Conservation (phyloP, 92 coral and sea anemone species). For the Parazoanthus swiftii region DNA sequence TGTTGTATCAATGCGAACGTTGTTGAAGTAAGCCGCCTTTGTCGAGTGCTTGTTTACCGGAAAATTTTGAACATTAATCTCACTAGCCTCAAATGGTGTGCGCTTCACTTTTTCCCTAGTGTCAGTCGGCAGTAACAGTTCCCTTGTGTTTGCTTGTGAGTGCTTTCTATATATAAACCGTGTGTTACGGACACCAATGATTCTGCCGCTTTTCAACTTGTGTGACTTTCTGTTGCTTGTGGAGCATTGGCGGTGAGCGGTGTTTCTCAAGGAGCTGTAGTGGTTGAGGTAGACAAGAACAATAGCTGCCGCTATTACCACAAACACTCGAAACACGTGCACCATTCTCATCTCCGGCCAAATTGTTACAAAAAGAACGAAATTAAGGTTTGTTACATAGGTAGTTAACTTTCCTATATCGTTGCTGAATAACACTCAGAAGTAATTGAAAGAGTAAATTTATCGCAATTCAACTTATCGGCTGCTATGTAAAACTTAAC, state of each 20-base stretch:
- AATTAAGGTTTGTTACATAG: too few species aligned
- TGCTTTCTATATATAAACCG: background rate
- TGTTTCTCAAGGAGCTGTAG: conserved; percentile 10
- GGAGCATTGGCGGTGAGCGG: background rate
- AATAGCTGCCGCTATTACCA: conserved; percentile 4
- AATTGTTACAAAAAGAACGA: too few species aligned
- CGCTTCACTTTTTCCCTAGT: conserved; percentile 1
- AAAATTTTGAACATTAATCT: background rate
- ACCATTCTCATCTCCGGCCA: background rate
- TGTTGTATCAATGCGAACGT: background rate
- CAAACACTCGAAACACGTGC: conserved; percentile 17
- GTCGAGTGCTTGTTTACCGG: background rate
- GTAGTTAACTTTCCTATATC: too few species aligned
- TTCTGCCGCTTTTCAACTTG: background rate
- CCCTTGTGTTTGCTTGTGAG: background rate
- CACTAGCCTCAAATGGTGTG: background rate
- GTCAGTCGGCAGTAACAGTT: background rate
- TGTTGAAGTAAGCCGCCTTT: background rate
- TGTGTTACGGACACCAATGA: background rate
- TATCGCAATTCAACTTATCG: too few species aligned
- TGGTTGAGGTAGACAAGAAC: conserved; percentile 16
- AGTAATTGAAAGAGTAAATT: too few species aligned
- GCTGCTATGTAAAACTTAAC: too few species aligned
- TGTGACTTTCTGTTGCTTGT: background rate
- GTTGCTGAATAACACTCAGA: too few species aligned